Conservation (phyloP, 2,113 vertebrate genomes). For the Chaetops frenatus region DNA sequence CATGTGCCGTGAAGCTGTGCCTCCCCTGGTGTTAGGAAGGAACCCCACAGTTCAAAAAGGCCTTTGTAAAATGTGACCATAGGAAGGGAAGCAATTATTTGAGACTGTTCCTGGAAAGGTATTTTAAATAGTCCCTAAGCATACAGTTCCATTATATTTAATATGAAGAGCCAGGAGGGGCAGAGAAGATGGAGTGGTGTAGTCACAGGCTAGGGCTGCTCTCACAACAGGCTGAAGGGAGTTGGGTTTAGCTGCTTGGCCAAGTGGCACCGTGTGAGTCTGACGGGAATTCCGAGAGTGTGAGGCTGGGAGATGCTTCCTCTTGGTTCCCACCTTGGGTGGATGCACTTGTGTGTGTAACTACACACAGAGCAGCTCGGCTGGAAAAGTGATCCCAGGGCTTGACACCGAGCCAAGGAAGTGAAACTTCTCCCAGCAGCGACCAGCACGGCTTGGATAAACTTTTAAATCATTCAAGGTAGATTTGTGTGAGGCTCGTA, state of each 20-base stretch:
- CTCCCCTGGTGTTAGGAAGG: neutral
- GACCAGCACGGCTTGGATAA: neutral
- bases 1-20: neutral
- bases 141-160: neutral
- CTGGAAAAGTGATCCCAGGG: neutral
- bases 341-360: neutral
- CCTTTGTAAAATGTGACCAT: neutral
- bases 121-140: neutral
- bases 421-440: neutral
- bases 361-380: neutral
- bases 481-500: rapidly evolving
- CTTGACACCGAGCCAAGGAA: neutral
- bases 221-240: neutral
- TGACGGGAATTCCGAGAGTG: neutral
- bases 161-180: neutral
- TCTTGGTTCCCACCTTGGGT: neutral
- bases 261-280: neutral
- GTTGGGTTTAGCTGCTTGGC: neutral
- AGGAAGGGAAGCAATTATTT: neutral
- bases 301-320: neutral
- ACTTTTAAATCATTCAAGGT: neutral
- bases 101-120: neutral
- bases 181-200: neutral
- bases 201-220: neutral
- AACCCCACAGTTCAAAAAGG: neutral